phyloP scores from a whole-genome alignment of 1,140 invertebrate species.

The Euglossa dilemma region DNA sequence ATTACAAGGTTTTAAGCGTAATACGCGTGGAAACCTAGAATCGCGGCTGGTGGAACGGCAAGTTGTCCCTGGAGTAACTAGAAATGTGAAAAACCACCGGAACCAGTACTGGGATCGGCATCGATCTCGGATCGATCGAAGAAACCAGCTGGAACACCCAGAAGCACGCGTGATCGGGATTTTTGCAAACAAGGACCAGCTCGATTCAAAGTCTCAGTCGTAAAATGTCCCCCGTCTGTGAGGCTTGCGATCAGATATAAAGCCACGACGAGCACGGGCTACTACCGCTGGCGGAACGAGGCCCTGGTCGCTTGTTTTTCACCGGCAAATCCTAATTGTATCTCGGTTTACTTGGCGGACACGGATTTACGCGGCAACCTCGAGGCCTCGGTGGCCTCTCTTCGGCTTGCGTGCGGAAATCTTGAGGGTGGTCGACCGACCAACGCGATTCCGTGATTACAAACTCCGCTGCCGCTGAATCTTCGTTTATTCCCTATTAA shows the following conservation, averaged over 20 bases:
- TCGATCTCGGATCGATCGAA: conserved; percentile 19
- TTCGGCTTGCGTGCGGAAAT: conserved; percentile 64
- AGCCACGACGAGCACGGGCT: conserved; percentile 2
- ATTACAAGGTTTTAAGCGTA: too few species aligned
- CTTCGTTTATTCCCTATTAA: conserved; percentile 67
- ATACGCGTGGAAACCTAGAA: too few species aligned
- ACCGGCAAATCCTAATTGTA: conserved; percentile 54
- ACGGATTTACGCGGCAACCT: conserved; percentile 47
- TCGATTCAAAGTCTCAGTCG: conserved; percentile 30
- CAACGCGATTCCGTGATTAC: conserved; percentile 62
- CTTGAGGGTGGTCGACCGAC: conserved; percentile 61
- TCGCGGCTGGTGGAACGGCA: too few species aligned
- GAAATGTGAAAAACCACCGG: background rate
- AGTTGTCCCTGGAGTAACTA: background rate
- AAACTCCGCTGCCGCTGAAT: conserved; percentile 61
- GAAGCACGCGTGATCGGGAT: conserved; percentile 18
- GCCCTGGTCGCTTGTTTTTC: conserved; percentile 20
- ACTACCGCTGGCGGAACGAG: background rate
- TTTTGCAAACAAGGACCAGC: background rate
- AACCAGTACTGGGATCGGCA: background rate
- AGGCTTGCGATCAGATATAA: conserved; percentile 40
- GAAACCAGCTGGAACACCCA: conserved; percentile 18
- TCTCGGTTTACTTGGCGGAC: conserved; percentile 38
- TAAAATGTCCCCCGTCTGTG: conserved; percentile 31
- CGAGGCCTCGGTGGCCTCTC: conserved; percentile 24